Base-by-base conservation (phyloP, 2,797 vertebrate genomes). In the Eremophila alpestris region DNA sequence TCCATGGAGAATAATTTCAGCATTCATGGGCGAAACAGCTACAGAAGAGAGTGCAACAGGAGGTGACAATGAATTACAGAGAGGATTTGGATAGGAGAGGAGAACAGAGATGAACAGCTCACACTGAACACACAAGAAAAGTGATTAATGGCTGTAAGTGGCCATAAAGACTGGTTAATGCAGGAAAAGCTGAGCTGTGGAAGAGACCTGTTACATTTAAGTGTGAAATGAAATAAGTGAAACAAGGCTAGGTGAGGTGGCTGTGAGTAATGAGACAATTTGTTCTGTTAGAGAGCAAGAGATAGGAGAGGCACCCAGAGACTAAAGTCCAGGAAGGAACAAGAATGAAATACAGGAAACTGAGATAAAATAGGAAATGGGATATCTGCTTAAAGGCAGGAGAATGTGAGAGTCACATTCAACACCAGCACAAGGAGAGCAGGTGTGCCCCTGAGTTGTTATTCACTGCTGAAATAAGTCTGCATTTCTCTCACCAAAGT, bases 301-400 rank as follows among this genome's bases (percentile, higher is more conserved):
- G 82, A 87, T 83, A 89, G 69, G 82, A 85, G 52, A 87, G 60
- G 38, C 71, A 83, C 68, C 36, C 81, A 89, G 64, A 69, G 49
- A 59, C 59, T 34, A 7, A 90, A 95, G 27, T 83, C 18, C 82
- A 91, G 73, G 90, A 94, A 94, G 40, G n/a, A 93, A 68, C 76
- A 90, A 91, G 21, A 83, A 64, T 30, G 16, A 83, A 94, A 93
- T 55, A 74, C 34, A 81, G 89, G 65, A 88, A 76, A 30, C 49
- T 41, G 55, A 93, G 80, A 94, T 86, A 93, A 95, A 89, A 65
- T 88, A 76, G 54, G 73, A 91, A 94, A 92, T 64, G 34, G 26
- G 82, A 91, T 94, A 90, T 48, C 76, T 88, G 13, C 54, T 69
- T 64, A 76, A 63, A 54, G 27, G 71, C 73, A 11, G 16, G n/a